Conservation (phyloP, 2,113 vertebrate species). For the Brienomyrus longianalis region DNA sequence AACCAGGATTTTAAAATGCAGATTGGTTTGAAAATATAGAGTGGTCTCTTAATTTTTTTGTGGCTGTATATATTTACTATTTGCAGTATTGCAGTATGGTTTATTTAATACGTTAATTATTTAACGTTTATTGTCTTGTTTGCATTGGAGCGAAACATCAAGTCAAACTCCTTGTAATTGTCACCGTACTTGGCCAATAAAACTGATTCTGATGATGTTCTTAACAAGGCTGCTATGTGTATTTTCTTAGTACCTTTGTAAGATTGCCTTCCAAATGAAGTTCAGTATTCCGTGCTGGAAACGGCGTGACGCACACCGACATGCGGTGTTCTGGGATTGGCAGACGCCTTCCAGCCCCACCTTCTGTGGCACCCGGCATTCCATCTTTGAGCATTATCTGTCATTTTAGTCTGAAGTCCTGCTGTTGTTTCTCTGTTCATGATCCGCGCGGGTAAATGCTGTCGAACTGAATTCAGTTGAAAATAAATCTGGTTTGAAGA, state of each 20-base stretch:
- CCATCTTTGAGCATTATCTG: conserved; percentile 39
- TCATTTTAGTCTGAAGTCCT: conserved; percentile 32
- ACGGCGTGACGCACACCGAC: conserved; percentile 11
- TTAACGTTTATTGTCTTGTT: background rate
- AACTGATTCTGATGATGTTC: background rate
- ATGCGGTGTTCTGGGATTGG: conserved; percentile 27
- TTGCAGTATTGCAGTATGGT: background rate
- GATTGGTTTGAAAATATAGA: too few species aligned
- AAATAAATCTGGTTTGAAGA: conserved; percentile 30
- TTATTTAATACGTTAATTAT: background rate
- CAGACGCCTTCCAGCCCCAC: conserved; percentile 27
- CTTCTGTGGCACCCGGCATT: conserved; percentile 28
- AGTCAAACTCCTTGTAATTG: background rate
- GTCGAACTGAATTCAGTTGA: conserved; percentile 33
- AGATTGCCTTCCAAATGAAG: conserved; percentile 20
- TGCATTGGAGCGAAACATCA: background rate
- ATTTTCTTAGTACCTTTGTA: conserved; percentile 34
- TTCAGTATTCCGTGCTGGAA: conserved; percentile 19
- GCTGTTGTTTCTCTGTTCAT: conserved; percentile 36
- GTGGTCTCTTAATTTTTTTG: too few species aligned
- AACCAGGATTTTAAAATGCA: too few species aligned
- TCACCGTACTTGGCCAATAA: background rate
- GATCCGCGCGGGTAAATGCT: conserved; percentile 30
- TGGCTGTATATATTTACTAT: background rate
- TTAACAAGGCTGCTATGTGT: conserved; percentile 31